Evolutionary conservation across 2,113 vertebrate species (phyloP).

Genomic region (Probosciger aterrimus): DNA sequence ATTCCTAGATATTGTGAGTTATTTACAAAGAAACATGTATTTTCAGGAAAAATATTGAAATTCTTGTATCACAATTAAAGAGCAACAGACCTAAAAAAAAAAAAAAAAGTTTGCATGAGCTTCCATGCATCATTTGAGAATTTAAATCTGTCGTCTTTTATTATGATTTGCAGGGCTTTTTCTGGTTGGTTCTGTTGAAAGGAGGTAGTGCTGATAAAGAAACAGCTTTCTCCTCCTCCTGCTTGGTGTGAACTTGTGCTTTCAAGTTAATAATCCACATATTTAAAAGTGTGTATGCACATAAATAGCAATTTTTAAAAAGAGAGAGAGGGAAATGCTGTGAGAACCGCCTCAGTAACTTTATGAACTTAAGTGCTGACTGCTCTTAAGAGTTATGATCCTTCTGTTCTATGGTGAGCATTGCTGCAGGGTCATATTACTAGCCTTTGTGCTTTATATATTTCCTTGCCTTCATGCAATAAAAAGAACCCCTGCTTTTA

Average conservation of each 20-base stretch:
- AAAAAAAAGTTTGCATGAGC: neutral
- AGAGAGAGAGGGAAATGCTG: neutral
- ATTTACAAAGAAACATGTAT: neutral
- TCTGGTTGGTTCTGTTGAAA: neutral
- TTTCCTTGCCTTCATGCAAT: constrained; percentile 1
- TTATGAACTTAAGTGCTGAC: constrained; percentile 31
- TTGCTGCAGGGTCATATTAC: constrained; percentile 16
- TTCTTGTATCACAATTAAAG: neutral
- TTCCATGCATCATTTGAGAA: neutral
- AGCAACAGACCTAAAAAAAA: neutral
- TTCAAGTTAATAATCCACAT: neutral
- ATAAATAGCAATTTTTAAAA: neutral
- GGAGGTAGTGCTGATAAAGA: neutral
- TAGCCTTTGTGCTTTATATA: constrained; percentile 13
- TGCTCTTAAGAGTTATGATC: constrained; percentile 7
- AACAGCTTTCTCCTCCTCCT: neutral
- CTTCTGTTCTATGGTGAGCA: constrained; percentile 22
- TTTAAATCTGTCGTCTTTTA: neutral
- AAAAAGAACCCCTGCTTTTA: constrained; percentile 1
- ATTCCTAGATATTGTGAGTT: neutral
- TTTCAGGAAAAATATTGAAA: neutral
- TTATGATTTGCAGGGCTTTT: neutral
- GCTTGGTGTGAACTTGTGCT: neutral
- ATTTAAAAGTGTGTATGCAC: neutral
- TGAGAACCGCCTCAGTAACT: constrained; percentile 3